phyloP scores from a whole-genome alignment of 2,113 vertebrate genomes.

The Drymodes brunneopygia region DNA sequence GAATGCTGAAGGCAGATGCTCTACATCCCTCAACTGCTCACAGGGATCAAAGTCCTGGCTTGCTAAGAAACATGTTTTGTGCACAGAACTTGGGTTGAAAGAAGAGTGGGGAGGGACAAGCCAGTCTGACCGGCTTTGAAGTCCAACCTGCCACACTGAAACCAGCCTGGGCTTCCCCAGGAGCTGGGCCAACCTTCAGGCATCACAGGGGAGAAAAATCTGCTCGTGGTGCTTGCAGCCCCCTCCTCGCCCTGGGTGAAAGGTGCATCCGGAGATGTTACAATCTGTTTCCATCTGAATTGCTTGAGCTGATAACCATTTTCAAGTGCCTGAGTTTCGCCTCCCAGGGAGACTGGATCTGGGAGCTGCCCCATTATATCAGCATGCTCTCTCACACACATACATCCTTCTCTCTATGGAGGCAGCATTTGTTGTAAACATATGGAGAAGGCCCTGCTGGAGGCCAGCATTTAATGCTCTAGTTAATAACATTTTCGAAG shows the following conservation, averaged over 20 bases:
- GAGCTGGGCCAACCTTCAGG: not conserved
- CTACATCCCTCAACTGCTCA: not conserved
- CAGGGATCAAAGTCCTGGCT: not conserved
- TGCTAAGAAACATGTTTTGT: not conserved
- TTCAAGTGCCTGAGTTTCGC: not conserved
- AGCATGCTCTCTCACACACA: not conserved
- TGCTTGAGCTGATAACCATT: not conserved
- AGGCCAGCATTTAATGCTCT: slow-evolving; percentile 79
- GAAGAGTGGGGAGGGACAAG: not conserved
- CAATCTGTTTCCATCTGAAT: slow-evolving; percentile 3
- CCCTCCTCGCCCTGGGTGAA: not conserved
- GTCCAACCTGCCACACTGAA: fast-evolving
- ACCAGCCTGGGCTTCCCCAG: not conserved
- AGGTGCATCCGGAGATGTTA: not conserved
- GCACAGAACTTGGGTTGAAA: not conserved
- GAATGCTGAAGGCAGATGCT: not conserved
- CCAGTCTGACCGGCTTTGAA: not conserved
- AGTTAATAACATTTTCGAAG: slow-evolving; percentile 69
- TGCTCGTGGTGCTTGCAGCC: fast-evolving
- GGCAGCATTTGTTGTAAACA: slow-evolving; percentile 63
- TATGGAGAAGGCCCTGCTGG: slow-evolving; percentile 72
- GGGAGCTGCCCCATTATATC: not conserved
- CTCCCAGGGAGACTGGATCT: not conserved
- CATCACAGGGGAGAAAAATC: not conserved
- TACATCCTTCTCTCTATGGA: not conserved